These are phyloP conservation scores for Aphidius ervi DNA, from an alignment of 1,140 invertebrate species.

Conservation along the genomic window DNA sequence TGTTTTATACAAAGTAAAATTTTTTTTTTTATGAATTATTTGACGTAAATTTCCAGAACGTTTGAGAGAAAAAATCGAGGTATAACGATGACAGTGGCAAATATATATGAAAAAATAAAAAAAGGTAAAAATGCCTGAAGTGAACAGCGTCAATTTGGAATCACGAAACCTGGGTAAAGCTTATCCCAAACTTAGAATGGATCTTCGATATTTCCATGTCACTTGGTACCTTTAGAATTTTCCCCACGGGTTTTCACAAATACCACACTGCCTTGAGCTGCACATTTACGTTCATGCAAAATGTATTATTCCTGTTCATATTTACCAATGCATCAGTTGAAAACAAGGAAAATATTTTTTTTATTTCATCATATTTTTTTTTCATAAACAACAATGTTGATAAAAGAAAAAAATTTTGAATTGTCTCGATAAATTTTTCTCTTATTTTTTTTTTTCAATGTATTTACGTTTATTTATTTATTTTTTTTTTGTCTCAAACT, in stretches of 20 bases:
- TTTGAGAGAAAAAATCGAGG: slow-evolving; percentile 10
- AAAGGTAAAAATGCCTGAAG: not conserved
- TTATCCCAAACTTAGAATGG: slow-evolving; percentile 9
- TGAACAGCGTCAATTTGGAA: slow-evolving; percentile 7
- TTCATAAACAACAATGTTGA: no score
- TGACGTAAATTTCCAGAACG: not conserved
- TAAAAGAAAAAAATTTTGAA: no score
- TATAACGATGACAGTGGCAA: not conserved
- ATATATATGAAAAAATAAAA: slow-evolving; percentile 6
- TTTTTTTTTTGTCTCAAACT: no score
- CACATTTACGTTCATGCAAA: not conserved
- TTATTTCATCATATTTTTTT: not conserved
- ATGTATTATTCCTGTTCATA: slow-evolving; percentile 8
- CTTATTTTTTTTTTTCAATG: no score
- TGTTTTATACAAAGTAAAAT: no score
- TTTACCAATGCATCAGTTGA: not conserved
- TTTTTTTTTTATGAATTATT: no score
- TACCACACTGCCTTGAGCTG: not conserved
- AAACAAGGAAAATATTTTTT: slow-evolving; percentile 1
- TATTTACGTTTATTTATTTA: no score
- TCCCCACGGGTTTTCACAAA: not conserved
- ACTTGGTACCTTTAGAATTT: slow-evolving; percentile 13
- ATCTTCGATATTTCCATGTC: slow-evolving; percentile 22
- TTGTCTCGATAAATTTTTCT: no score
- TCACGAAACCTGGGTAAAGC: not conserved